Percentiles rank a stretch among this genome's conserved stretches.
These are phyloP conservation scores for Drosophila bifasciata DNA, from an alignment of 1,140 invertebrate genomes.

Conservation along the genomic window DNA sequence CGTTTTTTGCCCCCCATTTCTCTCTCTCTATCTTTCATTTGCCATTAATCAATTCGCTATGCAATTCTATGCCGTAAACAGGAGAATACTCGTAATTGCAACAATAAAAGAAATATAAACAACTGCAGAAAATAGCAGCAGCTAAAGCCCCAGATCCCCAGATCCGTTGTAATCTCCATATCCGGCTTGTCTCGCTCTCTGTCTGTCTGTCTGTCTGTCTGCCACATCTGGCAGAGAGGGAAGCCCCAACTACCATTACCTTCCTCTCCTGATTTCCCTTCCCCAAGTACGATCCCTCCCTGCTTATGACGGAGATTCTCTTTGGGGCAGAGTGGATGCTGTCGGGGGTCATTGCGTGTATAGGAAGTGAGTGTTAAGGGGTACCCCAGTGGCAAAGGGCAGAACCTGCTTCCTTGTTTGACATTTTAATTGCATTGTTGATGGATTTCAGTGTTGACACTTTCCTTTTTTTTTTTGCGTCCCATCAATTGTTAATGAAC, in stretches of 20 bases:
- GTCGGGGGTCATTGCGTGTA: background rate
- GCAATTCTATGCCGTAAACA: slow-evolving; percentile 58
- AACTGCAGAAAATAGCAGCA: slow-evolving; percentile 24
- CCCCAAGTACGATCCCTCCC: slow-evolving; percentile 35
- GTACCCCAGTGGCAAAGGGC: background rate
- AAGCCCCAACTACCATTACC: slow-evolving; percentile 1
- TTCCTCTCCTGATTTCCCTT: background rate
- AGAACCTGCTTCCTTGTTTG: slow-evolving; percentile 51
- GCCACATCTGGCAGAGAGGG: slow-evolving; percentile 23
- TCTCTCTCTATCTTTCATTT: slow-evolving; percentile 15
- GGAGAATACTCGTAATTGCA: slow-evolving; percentile 60
- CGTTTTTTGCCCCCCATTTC: slow-evolving; percentile 27
- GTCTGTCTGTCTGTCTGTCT: slow-evolving; percentile 40
- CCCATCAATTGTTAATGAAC: slow-evolving; percentile 64
- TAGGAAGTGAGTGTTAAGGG: slow-evolving; percentile 6
- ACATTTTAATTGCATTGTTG: slow-evolving; percentile 77
- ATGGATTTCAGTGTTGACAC: slow-evolving; percentile 76
- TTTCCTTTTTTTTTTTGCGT: slow-evolving; percentile 56
- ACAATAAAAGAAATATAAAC: slow-evolving; percentile 76
- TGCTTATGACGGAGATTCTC: slow-evolving; percentile 59
- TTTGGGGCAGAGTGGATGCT: slow-evolving; percentile 25
- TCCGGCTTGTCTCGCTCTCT: slow-evolving; percentile 56
- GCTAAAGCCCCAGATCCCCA: slow-evolving; percentile 10
- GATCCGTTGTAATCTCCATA: slow-evolving; percentile 67
- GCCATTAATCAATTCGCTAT: slow-evolving; percentile 66